Evolutionary conservation across 2,888 invertebrate species (phyloP).

Genomic region (Cyrtodaria siliqua): DNA sequence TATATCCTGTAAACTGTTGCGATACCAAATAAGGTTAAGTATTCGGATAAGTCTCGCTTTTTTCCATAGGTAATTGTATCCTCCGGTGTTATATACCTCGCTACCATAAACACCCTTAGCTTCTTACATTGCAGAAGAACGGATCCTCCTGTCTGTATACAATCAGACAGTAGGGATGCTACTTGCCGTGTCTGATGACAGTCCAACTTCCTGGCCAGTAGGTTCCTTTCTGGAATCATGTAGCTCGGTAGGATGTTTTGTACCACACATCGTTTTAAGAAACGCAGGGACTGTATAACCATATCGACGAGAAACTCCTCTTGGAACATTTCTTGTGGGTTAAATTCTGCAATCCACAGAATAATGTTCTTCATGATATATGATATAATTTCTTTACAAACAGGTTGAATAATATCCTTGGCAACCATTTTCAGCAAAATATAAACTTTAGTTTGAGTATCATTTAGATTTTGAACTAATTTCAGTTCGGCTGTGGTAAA

Average conservation of each 20-base stretch:
- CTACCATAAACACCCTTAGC: too few species aligned
- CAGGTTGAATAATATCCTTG: constrained; percentile 4
- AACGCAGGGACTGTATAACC: neutral
- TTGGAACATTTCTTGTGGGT: neutral
- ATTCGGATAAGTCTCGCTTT: too few species aligned
- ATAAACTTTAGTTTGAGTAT: neutral
- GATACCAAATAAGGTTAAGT: too few species aligned
- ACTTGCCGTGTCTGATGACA: too few species aligned
- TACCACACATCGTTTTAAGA: neutral
- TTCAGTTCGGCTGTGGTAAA: constrained; percentile 2
- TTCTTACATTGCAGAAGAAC: too few species aligned
- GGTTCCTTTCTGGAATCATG: constrained; percentile 19
- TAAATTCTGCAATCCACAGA: constrained; percentile 10
- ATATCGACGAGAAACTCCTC: too few species aligned
- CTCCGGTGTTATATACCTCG: too few species aligned
- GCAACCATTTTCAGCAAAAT: constrained; percentile 1
- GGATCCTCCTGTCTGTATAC: too few species aligned
- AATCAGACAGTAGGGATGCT: too few species aligned
- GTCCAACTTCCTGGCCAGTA: neutral
- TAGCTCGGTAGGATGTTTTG: constrained; percentile 3
- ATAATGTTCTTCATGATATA: constrained; percentile 11
- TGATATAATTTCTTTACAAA: constrained; percentile 5
- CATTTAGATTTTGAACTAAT: neutral
- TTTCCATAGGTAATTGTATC: too few species aligned
- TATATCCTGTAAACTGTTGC: too few species aligned